Evolutionary conservation across 2,888 invertebrate species (phyloP).

Genomic region (Agelastica alni): DNA sequence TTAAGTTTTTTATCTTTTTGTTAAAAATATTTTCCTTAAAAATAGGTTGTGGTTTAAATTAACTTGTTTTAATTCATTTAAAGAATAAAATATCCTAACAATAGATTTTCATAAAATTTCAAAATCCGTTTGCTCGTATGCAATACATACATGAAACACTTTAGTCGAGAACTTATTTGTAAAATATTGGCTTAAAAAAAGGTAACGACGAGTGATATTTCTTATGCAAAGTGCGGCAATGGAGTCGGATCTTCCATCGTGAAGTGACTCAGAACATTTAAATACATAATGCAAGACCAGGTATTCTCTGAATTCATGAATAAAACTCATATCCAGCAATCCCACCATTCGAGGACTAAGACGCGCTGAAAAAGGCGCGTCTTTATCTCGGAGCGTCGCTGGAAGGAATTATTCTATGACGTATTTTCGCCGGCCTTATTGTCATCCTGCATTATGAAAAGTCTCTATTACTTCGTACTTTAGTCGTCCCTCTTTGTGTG

Average conservation of each 20-base stretch:
- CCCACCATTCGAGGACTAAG: slow-evolving; percentile 32
- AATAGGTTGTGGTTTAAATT: no score
- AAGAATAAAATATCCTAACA: no score
- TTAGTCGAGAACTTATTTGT: slow-evolving; percentile 17
- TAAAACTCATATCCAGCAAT: slow-evolving; percentile 41
- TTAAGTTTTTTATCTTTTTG: no score
- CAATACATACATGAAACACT: slow-evolving; percentile 11
- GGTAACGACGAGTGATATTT: slow-evolving; percentile 35
- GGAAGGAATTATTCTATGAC: slow-evolving; percentile 35
- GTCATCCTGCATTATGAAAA: slow-evolving; percentile 38
- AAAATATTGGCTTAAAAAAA: slow-evolving; percentile 30
- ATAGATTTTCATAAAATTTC: no score
- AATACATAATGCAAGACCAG: slow-evolving; percentile 52
- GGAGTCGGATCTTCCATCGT: slow-evolving; percentile 34
- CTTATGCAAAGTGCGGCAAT: slow-evolving; percentile 34
- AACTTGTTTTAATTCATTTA: no score
- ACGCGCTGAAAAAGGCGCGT: slow-evolving; percentile 33
- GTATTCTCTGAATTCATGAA: slow-evolving; percentile 49
- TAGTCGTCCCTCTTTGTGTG: slow-evolving; percentile 30
- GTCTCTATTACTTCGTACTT: slow-evolving; percentile 38
- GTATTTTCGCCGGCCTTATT: slow-evolving; percentile 34
- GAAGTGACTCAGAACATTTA: slow-evolving; percentile 48
- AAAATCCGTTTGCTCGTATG: no score
- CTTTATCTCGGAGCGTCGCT: slow-evolving; percentile 33
- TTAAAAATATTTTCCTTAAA: no score